Conservation (phyloP, 37 sponge, comb jelly and placozoan genomes). For the Chondrilla cf. caribensis region DNA sequence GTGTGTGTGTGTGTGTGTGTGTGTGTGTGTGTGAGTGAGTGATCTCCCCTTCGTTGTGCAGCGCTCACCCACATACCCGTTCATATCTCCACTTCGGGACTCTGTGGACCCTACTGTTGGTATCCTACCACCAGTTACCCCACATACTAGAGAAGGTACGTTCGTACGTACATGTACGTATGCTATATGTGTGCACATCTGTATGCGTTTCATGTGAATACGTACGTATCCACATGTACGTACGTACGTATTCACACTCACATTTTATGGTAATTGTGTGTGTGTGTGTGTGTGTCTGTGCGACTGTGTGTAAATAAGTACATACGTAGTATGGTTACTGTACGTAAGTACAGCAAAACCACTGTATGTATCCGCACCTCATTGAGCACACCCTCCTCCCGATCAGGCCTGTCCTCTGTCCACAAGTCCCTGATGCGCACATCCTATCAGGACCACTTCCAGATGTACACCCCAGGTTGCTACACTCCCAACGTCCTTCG, state of each 20-base stretch:
- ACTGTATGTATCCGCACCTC: no score
- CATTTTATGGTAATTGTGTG: no score
- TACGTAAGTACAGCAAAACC: no score
- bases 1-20: background rate
- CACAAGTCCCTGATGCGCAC: conserved; percentile 14
- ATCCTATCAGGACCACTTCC: conserved; percentile 10
- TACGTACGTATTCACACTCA: background rate
- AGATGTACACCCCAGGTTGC: background rate
- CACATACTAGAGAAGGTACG: conserved; percentile 6
- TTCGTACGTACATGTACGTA: no score
- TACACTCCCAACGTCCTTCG: background rate
- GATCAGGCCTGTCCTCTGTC: background rate
- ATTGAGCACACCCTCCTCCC: no score
- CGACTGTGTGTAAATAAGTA: no score
- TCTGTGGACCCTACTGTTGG: background rate
- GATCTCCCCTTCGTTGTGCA: conserved; percentile 2
- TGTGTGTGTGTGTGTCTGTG: no score
- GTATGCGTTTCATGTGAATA: no score
- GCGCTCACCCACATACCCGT: conserved; percentile 65
- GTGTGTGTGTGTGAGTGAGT: background rate
- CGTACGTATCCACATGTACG: background rate
- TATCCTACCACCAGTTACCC: conserved; percentile 3
- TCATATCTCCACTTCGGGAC: background rate
- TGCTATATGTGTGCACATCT: no score
- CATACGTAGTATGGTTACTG: background rate